phyloP scores from a whole-genome alignment of 1,140 invertebrate genomes.

The Bursaphelenchus mucronatus region DNA sequence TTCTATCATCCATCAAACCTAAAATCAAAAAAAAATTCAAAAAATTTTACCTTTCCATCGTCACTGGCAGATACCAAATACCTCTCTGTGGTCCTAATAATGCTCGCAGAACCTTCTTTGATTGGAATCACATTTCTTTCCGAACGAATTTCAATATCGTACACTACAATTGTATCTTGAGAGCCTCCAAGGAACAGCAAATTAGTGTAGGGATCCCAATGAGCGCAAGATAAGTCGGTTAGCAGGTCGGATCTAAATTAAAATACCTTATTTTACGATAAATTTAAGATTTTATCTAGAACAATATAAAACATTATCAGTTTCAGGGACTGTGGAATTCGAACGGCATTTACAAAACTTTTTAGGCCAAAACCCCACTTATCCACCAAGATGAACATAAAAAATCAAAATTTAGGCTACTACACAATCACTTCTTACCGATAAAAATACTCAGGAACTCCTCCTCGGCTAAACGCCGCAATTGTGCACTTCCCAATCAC shows the following conservation, averaged over 20 bases:
- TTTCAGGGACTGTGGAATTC: no score
- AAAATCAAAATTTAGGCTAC: no score
- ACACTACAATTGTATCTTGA: not conserved
- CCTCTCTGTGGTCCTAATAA: slow-evolving; percentile 12
- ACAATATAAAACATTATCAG: no score
- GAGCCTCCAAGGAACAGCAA: slow-evolving; percentile 7
- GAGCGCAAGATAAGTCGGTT: not conserved
- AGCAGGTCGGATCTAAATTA: slow-evolving; percentile 4
- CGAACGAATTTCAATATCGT: not conserved
- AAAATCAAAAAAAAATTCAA: not conserved
- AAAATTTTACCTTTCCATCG: not conserved
- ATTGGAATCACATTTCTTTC: not conserved
- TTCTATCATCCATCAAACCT: not conserved
- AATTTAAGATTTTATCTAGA: not conserved
- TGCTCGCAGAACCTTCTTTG: not conserved
- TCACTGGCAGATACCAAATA: slow-evolving; percentile 16
- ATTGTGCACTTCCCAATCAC: slow-evolving; percentile 10
- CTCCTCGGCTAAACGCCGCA: slow-evolving; percentile 5
- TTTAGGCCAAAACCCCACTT: no score
- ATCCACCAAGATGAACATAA: no score
- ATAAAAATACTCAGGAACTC: slow-evolving; percentile 4
- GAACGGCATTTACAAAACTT: no score
- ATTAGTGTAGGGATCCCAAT: slow-evolving; percentile 9
- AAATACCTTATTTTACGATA: not conserved
- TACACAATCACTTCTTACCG: not conserved